Percentiles rank a stretch among this genome's conserved stretches.
Evolutionary conservation across 2,888 invertebrate genomes (phyloP).

Genomic region (Polylopha cassiicola): DNA sequence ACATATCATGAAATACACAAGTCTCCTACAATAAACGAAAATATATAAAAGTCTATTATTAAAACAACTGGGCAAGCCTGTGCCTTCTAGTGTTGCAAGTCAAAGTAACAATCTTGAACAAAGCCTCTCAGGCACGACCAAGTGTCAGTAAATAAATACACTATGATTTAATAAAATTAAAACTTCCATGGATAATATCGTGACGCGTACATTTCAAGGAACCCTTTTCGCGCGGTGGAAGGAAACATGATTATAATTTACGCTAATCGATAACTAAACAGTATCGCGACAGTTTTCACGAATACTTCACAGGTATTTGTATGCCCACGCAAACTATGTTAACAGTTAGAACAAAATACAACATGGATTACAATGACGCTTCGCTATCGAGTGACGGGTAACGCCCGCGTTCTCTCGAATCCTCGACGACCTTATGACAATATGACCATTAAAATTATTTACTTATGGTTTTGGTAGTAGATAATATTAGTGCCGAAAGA

Average conservation of each 20-base stretch:
- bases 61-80: no score
- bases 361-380: slow-evolving; percentile 13
- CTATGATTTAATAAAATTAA: not conserved
- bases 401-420: no score
- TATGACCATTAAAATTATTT: no score
- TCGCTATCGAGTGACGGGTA: slow-evolving; percentile 10
- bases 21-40: no score
- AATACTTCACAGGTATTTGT: slow-evolving; percentile 35
- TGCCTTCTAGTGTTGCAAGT: no score
- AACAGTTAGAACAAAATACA: slow-evolving; percentile 14
- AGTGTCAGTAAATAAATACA: not conserved
- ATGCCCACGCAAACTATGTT: slow-evolving; percentile 26
- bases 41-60: no score
- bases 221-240: slow-evolving; percentile 31
- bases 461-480: no score
- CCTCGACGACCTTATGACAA: no score
- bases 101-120: no score
- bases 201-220: slow-evolving; percentile 4
- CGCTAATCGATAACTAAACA: slow-evolving; percentile 42
- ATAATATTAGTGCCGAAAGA: no score
- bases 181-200: slow-evolving; percentile 9
- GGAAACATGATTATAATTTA: slow-evolving; percentile 47
- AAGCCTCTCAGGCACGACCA: not conserved
- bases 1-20: no score
- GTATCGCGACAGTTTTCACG: slow-evolving; percentile 34